Conservation (phyloP, 2,797 vertebrate genomes). For the Perodicticus potto region DNA sequence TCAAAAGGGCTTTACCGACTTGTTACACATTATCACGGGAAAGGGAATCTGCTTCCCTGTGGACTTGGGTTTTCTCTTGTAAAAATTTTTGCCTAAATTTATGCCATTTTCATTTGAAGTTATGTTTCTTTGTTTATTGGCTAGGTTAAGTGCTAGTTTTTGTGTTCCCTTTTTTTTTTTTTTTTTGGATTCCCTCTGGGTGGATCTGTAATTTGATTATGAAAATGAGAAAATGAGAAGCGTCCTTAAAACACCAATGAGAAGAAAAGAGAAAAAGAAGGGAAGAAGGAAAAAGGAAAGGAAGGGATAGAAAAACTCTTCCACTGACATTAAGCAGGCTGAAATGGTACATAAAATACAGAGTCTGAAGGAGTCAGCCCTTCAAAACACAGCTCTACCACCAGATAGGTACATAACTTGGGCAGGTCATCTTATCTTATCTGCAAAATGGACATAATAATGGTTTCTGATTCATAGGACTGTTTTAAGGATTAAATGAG, state of each 20-base stretch:
- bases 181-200: not conserved
- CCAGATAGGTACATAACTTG: not conserved
- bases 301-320: not conserved
- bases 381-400: not conserved
- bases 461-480: not conserved
- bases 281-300: not conserved
- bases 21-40: not conserved
- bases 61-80: not conserved
- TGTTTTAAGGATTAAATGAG: slow-evolving; percentile 26
- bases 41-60: not conserved
- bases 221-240: slow-evolving; percentile 11
- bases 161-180: not conserved
- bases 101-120: slow-evolving; percentile 32
- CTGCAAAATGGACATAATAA: not conserved
- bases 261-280: slow-evolving; percentile 1
- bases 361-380: not conserved
- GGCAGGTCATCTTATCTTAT: not conserved
- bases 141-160: slow-evolving; percentile 36
- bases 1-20: not conserved
- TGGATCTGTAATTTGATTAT: slow-evolving; percentile 13
- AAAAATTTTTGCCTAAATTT: not conserved
- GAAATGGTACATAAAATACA: not conserved
- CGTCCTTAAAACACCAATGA: not conserved
- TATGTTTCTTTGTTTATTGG: slow-evolving; percentile 18
- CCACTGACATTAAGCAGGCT: not conserved